Percentiles rank a stretch among this genome's conserved stretches.
Evolutionary conservation across 53 echinoderm and acorn worm species (phyloP).

Genomic region (Hippasteria phrygiana): DNA sequence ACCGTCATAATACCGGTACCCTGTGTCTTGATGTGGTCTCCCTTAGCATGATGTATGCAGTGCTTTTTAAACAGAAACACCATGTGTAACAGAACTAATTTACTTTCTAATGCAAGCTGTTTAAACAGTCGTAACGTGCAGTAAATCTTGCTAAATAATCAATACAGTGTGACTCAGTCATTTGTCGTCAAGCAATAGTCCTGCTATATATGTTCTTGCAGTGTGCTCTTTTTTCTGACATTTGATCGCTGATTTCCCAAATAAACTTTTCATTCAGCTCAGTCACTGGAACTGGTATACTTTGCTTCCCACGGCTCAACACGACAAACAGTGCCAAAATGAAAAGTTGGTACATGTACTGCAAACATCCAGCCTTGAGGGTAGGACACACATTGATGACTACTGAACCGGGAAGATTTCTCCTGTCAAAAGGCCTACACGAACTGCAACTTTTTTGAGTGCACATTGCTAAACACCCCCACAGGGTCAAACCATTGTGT

Average conservation of each 20-base stretch:
- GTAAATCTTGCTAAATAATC: not conserved
- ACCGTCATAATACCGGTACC: constrained; percentile 25
- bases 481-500: not conserved
- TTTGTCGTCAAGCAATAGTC: not conserved
- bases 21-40: not conserved
- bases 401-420: not conserved
- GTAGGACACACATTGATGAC: not conserved
- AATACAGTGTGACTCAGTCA: not conserved
- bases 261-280: constrained; percentile 1
- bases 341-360: constrained; percentile 16
- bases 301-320: constrained; percentile 45
- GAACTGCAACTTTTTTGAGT: not conserved
- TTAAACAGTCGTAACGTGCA: not conserved
- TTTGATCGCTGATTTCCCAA: not conserved
- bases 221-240: not conserved
- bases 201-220: not conserved
- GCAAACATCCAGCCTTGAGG: not conserved
- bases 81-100: too few species aligned
- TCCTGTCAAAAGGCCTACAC: not conserved
- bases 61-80: too few species aligned
- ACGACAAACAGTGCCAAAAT: not conserved
- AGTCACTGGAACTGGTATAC: not conserved
- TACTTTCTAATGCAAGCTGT: not conserved
- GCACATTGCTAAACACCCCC: constrained; percentile 12
- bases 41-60: not conserved